A percentile compares a stretch with the other conserved stretches of the same genome.
These are phyloP conservation scores for Numida meleagris DNA, from an alignment of 2,113 vertebrate species.

Conservation along the genomic window DNA sequence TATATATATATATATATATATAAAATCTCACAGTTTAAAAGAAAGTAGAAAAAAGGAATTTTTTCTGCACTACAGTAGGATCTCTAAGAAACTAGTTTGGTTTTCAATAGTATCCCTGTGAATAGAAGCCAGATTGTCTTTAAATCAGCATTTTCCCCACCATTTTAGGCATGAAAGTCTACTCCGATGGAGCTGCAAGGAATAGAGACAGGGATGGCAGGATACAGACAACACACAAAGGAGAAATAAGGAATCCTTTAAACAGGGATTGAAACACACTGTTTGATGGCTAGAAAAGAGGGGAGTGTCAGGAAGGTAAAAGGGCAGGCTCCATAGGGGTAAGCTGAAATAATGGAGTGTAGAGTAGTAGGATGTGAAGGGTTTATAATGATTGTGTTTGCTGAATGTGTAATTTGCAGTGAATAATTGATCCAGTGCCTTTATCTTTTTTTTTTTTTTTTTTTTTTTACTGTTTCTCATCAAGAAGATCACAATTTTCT, in stretches of 20 bases:
- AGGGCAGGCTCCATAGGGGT: conserved; percentile 20
- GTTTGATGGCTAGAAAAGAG: conserved; percentile 54
- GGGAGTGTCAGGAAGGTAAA: conserved; percentile 55
- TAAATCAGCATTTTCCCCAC: conserved; percentile 33
- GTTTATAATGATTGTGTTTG: conserved; percentile 26
- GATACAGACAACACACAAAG: conserved; percentile 47
- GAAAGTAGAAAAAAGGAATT: not conserved
- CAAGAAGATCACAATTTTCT: conserved; percentile 47
- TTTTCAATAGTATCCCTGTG: conserved; percentile 43
- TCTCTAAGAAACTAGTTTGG: conserved; percentile 32
- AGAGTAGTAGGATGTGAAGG: not conserved
- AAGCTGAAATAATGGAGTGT: conserved; percentile 30
- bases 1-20: too few relatives aligned
- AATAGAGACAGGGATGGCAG: conserved; percentile 35
- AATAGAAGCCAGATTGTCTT: conserved; percentile 55
- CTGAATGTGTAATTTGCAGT: conserved; percentile 33
- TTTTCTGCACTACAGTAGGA: conserved; percentile 37
- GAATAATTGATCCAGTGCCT: conserved; percentile 44
- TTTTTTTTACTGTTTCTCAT: conserved; percentile 28
- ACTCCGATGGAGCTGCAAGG: conserved; percentile 12
- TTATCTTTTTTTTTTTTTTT: not conserved
- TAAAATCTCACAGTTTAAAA: not conserved
- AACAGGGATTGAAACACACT: conserved; percentile 40
- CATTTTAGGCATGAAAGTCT: conserved; percentile 61
- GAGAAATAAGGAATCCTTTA: conserved; percentile 63